Evolutionary conservation across 2,797 vertebrate species (phyloP).

Genomic region (Leptoclinus maculatus): DNA sequence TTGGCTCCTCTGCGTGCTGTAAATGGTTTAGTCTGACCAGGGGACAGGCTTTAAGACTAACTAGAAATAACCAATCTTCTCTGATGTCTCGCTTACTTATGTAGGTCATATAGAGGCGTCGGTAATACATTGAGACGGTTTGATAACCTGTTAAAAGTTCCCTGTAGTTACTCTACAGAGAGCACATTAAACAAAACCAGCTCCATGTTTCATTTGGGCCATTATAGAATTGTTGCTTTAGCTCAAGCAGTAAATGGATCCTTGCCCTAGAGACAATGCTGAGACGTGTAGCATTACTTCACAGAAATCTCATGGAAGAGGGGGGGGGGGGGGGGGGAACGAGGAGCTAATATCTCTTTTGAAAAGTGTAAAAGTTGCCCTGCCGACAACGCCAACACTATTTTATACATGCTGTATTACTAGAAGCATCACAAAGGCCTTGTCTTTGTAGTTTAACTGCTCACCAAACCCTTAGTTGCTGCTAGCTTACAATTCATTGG

Average conservation of each 20-base stretch:
- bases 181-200: too few relatives aligned
- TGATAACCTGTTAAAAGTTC: not conserved
- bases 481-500: too few relatives aligned
- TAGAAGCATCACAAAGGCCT: not conserved
- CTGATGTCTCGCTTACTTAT: not conserved
- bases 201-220: not conserved
- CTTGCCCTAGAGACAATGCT: not conserved
- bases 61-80: not conserved
- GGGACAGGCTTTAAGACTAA: not conserved
- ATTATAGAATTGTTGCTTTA: not conserved
- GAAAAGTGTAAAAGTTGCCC: not conserved
- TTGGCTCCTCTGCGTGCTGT: not conserved
- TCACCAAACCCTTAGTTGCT: too few relatives aligned
- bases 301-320: not conserved
- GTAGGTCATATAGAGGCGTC: not conserved
- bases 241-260: not conserved
- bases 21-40: not conserved
- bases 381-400: not conserved
- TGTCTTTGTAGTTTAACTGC: too few relatives aligned
- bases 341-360: not conserved
- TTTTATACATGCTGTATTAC: not conserved
- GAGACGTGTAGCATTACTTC: not conserved
- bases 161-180: too few relatives aligned
- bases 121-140: not conserved
- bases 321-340: not conserved